Conservation (phyloP, 2,797 vertebrate species). For the Pipistrellus pipistrellus region DNA sequence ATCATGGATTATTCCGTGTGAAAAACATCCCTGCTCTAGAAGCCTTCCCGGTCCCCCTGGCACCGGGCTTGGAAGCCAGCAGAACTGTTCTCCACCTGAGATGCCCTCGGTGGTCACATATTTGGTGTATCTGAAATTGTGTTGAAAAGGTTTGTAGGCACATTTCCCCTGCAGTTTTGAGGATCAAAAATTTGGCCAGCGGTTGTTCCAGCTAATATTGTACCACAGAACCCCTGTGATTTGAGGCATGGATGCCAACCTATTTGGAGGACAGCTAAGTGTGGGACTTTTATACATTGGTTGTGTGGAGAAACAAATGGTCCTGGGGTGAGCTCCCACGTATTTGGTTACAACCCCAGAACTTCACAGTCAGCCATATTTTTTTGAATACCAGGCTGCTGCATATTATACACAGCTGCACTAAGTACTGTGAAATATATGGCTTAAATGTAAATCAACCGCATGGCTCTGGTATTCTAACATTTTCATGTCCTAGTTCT, state of each 20-base stretch:
- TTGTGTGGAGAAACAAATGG: neutral
- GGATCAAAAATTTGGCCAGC: slow-evolving; percentile 50
- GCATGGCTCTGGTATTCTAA: neutral
- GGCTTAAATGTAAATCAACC: neutral
- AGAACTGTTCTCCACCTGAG: neutral
- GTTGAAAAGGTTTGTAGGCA: slow-evolving; percentile 48
- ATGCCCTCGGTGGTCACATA: neutral
- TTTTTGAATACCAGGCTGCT: neutral
- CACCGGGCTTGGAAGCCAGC: neutral
- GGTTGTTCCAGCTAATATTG: slow-evolving; percentile 43
- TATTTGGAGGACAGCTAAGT: neutral
- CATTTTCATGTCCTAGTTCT: neutral
- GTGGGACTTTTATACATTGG: neutral
- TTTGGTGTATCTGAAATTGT: slow-evolving; percentile 41
- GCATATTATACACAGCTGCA: neutral
- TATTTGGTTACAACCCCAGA: neutral
- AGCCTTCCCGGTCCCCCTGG: neutral
- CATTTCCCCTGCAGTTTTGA: slow-evolving; percentile 8
- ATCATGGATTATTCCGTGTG: slow-evolving; percentile 54
- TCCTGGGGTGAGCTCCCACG: neutral
- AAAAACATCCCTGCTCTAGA: slow-evolving; percentile 43
- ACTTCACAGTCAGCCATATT: neutral
- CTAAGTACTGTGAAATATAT: neutral
- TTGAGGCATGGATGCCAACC: slow-evolving; percentile 40
- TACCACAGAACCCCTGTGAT: slow-evolving; percentile 57